These are phyloP conservation scores for Stenoptilia bipunctidactyla DNA, from an alignment of 2,888 invertebrate species.

Conservation along the genomic window DNA sequence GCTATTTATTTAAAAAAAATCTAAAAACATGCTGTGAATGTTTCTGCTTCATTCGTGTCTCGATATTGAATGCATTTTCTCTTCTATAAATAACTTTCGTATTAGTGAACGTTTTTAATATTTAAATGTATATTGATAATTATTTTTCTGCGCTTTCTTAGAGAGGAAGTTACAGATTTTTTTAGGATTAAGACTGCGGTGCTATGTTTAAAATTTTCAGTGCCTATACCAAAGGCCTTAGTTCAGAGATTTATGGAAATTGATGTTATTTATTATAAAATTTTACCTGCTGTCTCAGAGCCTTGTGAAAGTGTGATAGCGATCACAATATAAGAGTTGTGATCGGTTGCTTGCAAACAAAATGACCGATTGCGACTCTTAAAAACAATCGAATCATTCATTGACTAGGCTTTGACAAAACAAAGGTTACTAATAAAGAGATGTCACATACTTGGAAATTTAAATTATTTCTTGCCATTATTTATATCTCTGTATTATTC, in stretches of 20 bases:
- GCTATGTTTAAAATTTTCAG: not conserved
- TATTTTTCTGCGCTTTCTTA: not conserved
- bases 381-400: too few species aligned
- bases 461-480: too few species aligned
- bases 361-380: too few species aligned
- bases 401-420: too few species aligned
- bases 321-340: too few species aligned
- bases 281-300: too few species aligned
- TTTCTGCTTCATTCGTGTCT: not conserved
- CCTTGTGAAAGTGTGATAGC: too few species aligned
- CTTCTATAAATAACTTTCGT: not conserved
- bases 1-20: constrained; percentile 11
- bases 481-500: not conserved
- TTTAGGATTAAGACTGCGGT: not conserved
- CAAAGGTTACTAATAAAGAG: too few species aligned
- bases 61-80: not conserved
- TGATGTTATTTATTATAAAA: not conserved
- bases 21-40: not conserved
- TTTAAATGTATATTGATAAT: not conserved
- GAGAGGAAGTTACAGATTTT: not conserved
- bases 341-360: too few species aligned
- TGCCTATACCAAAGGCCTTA: constrained; percentile 1
- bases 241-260: not conserved
- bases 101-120: not conserved
- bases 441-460: too few species aligned